These are phyloP conservation scores for Conchocele bisecta DNA, from an alignment of 2,888 invertebrate species.

Conservation along the genomic window DNA sequence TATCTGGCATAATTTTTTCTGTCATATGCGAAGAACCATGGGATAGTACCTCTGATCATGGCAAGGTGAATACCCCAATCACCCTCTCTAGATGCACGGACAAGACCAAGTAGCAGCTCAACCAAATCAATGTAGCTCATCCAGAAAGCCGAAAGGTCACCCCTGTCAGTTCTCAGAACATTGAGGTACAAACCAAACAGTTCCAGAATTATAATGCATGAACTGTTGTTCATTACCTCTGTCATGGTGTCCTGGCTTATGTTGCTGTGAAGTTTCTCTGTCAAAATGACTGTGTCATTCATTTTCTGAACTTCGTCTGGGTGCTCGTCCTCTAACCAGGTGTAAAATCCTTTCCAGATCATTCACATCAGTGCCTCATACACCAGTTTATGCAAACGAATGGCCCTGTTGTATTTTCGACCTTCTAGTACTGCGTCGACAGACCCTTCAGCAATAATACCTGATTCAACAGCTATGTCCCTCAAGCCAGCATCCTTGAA, in stretches of 20 bases:
- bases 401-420: slow-evolving; percentile 35
- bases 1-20: slow-evolving; percentile 60
- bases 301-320: too few relatives aligned
- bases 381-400: slow-evolving; percentile 33
- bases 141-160: too few relatives aligned
- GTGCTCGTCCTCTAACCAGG: too few relatives aligned
- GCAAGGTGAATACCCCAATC: slow-evolving; percentile 55
- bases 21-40: slow-evolving; percentile 64
- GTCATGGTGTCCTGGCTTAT: too few relatives aligned
- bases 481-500: slow-evolving; percentile 23
- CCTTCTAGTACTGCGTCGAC: slow-evolving; percentile 28
- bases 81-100: slow-evolving; percentile 53
- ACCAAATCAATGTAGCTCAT: too few relatives aligned
- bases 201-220: too few relatives aligned
- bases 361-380: slow-evolving; percentile 35
- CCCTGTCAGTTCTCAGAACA: too few relatives aligned
- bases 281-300: too few relatives aligned
- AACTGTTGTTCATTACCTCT: too few relatives aligned
- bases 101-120: slow-evolving; percentile 45
- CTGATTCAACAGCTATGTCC: slow-evolving; percentile 13
- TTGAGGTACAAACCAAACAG: too few relatives aligned
- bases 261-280: too few relatives aligned
- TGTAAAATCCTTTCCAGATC: too few relatives aligned
- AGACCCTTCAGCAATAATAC: slow-evolving; percentile 27
- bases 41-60: slow-evolving; percentile 48